These are phyloP conservation scores for Gorsachius magnificus DNA, from an alignment of 2,797 vertebrate genomes.

Conservation along the genomic window DNA sequence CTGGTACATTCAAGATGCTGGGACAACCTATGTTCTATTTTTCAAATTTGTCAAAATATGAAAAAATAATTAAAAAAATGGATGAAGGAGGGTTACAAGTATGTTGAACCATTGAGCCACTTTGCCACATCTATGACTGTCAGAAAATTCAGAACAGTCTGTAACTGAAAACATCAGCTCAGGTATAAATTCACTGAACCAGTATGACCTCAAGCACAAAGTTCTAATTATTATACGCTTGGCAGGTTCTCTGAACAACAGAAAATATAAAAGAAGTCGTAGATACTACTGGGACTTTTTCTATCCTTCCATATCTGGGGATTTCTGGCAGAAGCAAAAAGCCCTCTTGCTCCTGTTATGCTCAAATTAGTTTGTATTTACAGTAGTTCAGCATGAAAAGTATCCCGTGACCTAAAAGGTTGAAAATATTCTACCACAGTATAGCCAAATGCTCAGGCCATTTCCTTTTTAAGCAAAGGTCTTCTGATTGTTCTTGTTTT, in stretches of 20 bases:
- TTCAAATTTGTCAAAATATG: not conserved
- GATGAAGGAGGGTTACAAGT: not conserved
- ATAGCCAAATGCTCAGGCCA: not conserved
- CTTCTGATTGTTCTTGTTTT: not conserved
- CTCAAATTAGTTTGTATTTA: slow-evolving; percentile 8
- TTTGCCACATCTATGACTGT: not conserved
- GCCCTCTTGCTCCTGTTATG: not conserved
- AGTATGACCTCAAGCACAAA: slow-evolving; percentile 9
- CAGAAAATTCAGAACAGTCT: not conserved
- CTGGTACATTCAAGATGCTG: not conserved
- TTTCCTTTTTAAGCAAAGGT: not conserved
- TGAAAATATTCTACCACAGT: not conserved
- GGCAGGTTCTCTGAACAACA: not conserved
- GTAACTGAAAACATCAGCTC: slow-evolving; percentile 9
- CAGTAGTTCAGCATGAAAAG: slow-evolving; percentile 1
- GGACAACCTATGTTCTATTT: not conserved
- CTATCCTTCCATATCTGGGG: not conserved
- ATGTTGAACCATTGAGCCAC: not conserved
- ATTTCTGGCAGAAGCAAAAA: not conserved
- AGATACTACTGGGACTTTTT: not conserved
- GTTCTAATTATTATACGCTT: slow-evolving; percentile 38
- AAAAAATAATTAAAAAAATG: not conserved
- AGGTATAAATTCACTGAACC: slow-evolving; percentile 35
- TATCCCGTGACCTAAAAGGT: not conserved
- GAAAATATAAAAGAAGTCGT: not conserved